These are phyloP conservation scores for Drosophila murphyi DNA, from an alignment of 1,140 invertebrate species.

Conservation along the genomic window DNA sequence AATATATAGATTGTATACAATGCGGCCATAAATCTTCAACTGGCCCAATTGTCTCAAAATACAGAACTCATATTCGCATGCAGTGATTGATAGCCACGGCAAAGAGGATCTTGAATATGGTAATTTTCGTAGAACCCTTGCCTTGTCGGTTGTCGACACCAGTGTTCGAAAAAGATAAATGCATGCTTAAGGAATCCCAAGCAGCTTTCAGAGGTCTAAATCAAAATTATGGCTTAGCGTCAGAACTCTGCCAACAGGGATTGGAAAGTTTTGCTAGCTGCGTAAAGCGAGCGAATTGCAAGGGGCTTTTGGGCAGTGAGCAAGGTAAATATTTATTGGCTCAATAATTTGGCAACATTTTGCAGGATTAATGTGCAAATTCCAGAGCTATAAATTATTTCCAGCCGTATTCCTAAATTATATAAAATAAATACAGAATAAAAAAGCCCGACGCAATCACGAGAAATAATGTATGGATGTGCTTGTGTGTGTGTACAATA, in stretches of 20 bases:
- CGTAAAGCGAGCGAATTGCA: neutral
- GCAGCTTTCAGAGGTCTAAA: constrained; percentile 51
- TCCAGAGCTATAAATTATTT: constrained; percentile 60
- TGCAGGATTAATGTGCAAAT: constrained; percentile 64
- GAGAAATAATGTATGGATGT: constrained; percentile 18
- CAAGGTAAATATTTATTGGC: constrained; percentile 68
- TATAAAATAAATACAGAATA: constrained; percentile 62
- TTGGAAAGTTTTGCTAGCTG: constrained; percentile 24
- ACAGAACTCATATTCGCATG: constrained; percentile 48
- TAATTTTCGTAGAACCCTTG: constrained; percentile 36
- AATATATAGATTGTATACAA: constrained; percentile 16
- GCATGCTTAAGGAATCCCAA: constrained; percentile 47
- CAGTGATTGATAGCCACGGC: constrained; percentile 38
- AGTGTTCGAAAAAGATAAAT: constrained; percentile 54
- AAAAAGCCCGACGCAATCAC: constrained; percentile 37
- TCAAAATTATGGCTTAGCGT: constrained; percentile 59
- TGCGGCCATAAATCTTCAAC: constrained; percentile 32
- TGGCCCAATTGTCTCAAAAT: constrained; percentile 39
- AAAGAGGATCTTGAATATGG: constrained; percentile 31
- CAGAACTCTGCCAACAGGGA: constrained; percentile 41
- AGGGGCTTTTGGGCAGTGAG: constrained; percentile 12
- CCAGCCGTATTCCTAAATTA: constrained; percentile 55
- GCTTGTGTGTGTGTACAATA: neutral
- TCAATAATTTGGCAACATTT: constrained; percentile 72
- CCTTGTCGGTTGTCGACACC: constrained; percentile 21